Evolutionary conservation across 1,140 invertebrate species (phyloP).

Genomic region (Heliconius congener): DNA sequence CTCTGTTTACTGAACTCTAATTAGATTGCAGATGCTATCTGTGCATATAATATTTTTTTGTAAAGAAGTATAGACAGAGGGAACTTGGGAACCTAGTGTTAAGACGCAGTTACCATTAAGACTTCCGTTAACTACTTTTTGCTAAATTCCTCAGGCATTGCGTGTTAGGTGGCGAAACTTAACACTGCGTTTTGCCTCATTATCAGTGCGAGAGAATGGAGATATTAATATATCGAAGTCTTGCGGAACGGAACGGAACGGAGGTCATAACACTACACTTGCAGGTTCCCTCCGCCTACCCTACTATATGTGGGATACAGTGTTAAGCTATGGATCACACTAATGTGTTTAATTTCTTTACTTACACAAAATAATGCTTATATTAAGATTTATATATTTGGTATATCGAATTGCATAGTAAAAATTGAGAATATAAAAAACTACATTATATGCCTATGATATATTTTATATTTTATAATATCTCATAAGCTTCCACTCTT

Average conservation of each 20-base stretch:
- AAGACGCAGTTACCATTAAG: no score
- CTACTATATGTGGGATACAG: background rate
- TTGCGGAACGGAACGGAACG: no score
- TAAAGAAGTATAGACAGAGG: no score
- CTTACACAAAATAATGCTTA: no score
- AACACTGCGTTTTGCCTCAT: background rate
- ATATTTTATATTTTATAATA: background rate
- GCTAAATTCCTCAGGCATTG: background rate
- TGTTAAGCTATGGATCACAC: background rate
- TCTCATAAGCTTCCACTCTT: background rate
- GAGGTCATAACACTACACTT: background rate
- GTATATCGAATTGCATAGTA: no score
- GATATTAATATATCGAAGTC: background rate
- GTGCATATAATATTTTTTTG: background rate
- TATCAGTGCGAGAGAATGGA: background rate
- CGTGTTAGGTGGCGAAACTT: background rate
- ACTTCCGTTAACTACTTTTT: background rate
- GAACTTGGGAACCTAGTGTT: no score
- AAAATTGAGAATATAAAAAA: no score
- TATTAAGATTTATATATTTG: no score
- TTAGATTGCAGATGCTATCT: conserved; percentile 41
- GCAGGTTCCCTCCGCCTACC: background rate
- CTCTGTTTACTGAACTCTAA: conserved; percentile 43
- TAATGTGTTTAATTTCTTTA: no score
- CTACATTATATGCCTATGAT: no score